phyloP scores from a whole-genome alignment of 2,113 vertebrate species.

The Dromiciops gliroides region DNA sequence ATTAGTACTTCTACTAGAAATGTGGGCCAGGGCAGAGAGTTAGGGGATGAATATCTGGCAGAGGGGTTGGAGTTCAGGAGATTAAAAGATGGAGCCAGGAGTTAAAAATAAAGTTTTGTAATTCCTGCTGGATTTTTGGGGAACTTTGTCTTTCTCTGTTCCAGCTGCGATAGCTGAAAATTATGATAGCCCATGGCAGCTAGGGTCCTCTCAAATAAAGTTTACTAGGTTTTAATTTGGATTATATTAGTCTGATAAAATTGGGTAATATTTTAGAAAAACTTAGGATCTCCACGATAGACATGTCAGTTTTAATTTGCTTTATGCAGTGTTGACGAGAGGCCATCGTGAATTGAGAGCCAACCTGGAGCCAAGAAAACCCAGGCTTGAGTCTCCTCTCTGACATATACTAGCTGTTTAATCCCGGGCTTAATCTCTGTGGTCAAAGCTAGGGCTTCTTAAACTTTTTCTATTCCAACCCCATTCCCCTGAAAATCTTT shows the following conservation, averaged over 20 bases:
- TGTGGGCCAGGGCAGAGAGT: neutral
- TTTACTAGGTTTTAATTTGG: conserved; percentile 21
- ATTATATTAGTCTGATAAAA: conserved; percentile 28
- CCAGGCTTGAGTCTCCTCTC: neutral
- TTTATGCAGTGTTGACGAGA: neutral
- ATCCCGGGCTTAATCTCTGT: neutral
- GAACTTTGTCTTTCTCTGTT: neutral
- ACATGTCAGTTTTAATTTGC: neutral
- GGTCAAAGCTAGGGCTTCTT: too few relatives aligned
- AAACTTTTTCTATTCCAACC: too few relatives aligned
- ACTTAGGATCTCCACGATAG: neutral
- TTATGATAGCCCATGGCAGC: neutral
- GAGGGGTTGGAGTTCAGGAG: neutral
- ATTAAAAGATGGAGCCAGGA: neutral
- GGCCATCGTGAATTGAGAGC: neutral
- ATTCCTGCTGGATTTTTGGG: neutral
- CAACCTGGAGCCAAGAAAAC: neutral
- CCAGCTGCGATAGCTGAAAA: neutral
- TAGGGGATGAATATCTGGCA: neutral
- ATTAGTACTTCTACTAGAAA: conserved; percentile 7
- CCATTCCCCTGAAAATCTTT: too few relatives aligned
- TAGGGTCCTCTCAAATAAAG: conserved; percentile 27
- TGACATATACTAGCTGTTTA: neutral
- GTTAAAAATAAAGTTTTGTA: neutral
- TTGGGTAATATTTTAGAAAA: conserved; percentile 7